Conservation (phyloP, 2,797 vertebrate species). For the Craterocephalus amniculus region DNA sequence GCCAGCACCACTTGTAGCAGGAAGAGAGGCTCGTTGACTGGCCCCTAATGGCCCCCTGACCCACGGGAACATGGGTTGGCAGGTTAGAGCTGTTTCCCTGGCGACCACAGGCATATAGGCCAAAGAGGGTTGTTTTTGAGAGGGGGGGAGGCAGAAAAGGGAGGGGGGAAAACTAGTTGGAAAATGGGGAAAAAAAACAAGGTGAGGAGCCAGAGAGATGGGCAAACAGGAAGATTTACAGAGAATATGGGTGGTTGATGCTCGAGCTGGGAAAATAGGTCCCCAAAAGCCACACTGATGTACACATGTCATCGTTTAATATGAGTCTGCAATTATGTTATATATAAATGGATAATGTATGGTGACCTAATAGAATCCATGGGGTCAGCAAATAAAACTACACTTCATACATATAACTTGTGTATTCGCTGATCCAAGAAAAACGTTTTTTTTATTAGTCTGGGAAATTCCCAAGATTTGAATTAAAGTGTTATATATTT, state of each 20-base stretch:
- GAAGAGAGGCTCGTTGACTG: conserved; percentile 84
- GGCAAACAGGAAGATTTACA: background rate
- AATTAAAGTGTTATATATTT: background rate
- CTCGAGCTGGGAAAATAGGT: background rate
- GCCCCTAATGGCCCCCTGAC: conserved; percentile 76
- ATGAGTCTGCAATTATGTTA: background rate
- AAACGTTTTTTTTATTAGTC: background rate
- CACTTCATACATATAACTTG: background rate
- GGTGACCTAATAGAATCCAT: background rate
- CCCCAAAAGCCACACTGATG: background rate
- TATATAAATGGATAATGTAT: background rate
- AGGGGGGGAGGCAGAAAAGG: conserved; percentile 16
- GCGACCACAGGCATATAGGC: conserved; percentile 62
- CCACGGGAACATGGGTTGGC: conserved; percentile 74
- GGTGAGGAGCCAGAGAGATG: conserved; percentile 31
- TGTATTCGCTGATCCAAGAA: background rate
- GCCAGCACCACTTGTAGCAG: conserved; percentile 80
- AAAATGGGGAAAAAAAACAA: conserved; percentile 33
- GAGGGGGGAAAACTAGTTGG: conserved; percentile 20
- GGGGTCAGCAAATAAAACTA: background rate
- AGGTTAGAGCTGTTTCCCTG: conserved; percentile 78
- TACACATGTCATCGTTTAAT: background rate
- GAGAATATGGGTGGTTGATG: background rate
- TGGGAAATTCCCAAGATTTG: background rate
- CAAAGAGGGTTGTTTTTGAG: conserved; percentile 26